phyloP scores from a whole-genome alignment of 2,888 invertebrate genomes.

The Diarsia mendica region DNA sequence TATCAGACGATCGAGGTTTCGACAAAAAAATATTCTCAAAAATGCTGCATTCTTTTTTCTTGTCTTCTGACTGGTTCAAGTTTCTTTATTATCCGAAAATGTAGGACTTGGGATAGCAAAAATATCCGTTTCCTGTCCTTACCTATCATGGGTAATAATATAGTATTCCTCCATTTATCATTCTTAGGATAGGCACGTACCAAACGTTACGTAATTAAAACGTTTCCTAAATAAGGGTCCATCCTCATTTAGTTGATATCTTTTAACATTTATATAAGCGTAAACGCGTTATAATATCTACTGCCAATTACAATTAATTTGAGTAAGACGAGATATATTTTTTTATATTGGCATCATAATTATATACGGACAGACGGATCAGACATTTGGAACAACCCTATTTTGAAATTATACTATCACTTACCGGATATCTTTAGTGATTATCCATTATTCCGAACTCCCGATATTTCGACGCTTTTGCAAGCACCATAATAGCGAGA shows the following conservation, averaged over 20 bases:
- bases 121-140: not conserved
- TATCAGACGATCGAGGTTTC: not conserved
- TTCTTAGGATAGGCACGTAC: constrained; percentile 21
- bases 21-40: not conserved
- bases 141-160: not conserved
- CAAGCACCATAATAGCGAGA: no score
- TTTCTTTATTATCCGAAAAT: not conserved
- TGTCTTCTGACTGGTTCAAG: no score
- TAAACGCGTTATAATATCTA: not conserved
- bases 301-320: not conserved
- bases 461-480: not conserved
- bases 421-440: no score
- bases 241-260: not conserved
- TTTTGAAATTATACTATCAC: no score
- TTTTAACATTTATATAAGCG: no score
- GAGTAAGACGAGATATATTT: not conserved
- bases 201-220: constrained; percentile 12
- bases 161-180: constrained; percentile 25
- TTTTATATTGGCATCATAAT: no score
- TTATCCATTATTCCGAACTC: no score
- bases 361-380: not conserved
- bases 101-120: not conserved
- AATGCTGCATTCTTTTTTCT: no score
- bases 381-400: no score
- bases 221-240: not conserved